Conservation (phyloP, 1,140 invertebrate genomes). For the Formica selysi region DNA sequence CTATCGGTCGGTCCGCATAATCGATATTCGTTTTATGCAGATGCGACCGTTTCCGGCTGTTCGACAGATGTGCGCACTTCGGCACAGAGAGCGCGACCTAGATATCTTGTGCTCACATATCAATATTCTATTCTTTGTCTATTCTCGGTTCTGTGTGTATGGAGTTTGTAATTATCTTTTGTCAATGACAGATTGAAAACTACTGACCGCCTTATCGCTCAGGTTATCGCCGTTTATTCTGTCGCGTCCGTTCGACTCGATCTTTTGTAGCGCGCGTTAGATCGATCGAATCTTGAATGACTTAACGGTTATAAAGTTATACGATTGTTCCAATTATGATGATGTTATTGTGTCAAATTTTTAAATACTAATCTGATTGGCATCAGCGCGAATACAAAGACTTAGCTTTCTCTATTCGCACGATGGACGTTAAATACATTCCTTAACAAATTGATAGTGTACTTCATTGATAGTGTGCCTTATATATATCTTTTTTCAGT, state of each 20-base stretch:
- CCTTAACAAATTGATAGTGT: too few relatives aligned
- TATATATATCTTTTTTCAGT: background rate
- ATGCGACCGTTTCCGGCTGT: conserved; percentile 57
- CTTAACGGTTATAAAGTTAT: background rate
- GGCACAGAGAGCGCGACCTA: conserved; percentile 21
- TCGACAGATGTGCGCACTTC: conserved; percentile 36
- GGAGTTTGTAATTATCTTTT: conserved; percentile 32
- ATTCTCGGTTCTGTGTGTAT: background rate
- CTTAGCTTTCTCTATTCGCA: background rate
- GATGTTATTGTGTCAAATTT: conserved; percentile 6
- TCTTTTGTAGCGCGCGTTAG: conserved; percentile 23
- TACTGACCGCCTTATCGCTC: conserved; percentile 23
- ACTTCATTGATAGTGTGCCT: too few relatives aligned
- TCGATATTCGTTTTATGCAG: conserved; percentile 58
- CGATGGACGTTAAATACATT: background rate
- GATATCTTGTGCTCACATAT: conserved; percentile 32
- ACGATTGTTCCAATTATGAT: conserved; percentile 19
- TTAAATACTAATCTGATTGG: conserved; percentile 32
- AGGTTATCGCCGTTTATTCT: conserved; percentile 50
- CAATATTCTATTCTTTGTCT: conserved; percentile 43
- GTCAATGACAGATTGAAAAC: conserved; percentile 30
- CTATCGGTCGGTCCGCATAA: conserved; percentile 40
- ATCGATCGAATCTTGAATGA: background rate
- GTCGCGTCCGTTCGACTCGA: conserved; percentile 13
- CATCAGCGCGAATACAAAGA: background rate